A percentile compares a stretch with the other conserved stretches of the same genome.
Evolutionary conservation across 2,113 vertebrate genomes (phyloP).

Genomic region (Lophochroa leadbeateri): DNA sequence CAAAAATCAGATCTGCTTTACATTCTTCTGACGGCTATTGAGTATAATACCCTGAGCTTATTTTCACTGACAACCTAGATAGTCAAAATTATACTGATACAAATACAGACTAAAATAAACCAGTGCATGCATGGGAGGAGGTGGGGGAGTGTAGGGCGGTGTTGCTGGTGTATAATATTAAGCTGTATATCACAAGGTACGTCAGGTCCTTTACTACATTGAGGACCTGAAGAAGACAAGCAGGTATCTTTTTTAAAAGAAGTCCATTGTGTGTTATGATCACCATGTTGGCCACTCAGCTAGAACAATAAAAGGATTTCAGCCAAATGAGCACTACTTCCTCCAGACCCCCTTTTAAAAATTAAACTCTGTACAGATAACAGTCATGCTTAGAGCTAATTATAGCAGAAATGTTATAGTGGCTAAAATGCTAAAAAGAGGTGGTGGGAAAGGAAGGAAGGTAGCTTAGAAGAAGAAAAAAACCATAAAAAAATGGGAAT

Average conservation of each 20-base stretch:
- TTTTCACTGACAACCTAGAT: background rate
- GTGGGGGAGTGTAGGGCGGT: accelerated
- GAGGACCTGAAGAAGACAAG: background rate
- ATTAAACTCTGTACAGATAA: conserved; percentile 47
- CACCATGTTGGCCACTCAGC: background rate
- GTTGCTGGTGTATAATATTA: background rate
- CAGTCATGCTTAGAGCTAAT: conserved; percentile 9
- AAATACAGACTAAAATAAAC: background rate
- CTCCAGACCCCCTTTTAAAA: conserved; percentile 20
- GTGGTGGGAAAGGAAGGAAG: conserved; percentile 55
- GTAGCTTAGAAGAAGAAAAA: background rate
- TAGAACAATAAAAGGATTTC: conserved; percentile 55
- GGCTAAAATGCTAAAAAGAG: conserved; percentile 3
- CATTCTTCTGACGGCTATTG: background rate
- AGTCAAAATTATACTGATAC: background rate
- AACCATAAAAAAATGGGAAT: background rate
- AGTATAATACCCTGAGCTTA: background rate
- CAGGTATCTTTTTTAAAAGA: background rate
- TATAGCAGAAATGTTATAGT: background rate
- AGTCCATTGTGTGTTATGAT: background rate
- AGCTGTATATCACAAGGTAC: background rate
- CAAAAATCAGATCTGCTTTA: background rate
- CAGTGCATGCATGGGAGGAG: no score
- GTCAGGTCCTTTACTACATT: background rate
- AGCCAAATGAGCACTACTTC: conserved; percentile 53